These are phyloP conservation scores for Diachasmimorpha longicaudata DNA, from an alignment of 1,140 invertebrate genomes.

Conservation along the genomic window DNA sequence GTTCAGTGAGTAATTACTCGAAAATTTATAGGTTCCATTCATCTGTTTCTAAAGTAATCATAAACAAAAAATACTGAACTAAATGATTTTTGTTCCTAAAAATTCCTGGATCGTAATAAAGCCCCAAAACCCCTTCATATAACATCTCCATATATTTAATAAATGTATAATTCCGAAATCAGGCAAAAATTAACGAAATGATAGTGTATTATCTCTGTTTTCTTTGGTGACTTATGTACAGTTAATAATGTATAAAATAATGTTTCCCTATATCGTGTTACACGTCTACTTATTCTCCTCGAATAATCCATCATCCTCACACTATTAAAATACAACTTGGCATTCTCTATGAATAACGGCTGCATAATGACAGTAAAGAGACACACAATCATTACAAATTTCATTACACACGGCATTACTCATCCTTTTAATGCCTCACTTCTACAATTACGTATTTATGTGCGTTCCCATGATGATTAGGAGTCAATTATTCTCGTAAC, in stretches of 20 bases:
- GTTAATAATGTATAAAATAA: constrained; percentile 43
- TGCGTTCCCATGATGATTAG: constrained; percentile 5
- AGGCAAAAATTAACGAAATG: constrained; percentile 39
- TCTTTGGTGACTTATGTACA: constrained; percentile 48
- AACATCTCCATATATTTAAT: constrained; percentile 35
- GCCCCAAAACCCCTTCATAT: constrained; percentile 1
- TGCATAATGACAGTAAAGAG: constrained; percentile 8
- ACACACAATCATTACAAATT: neutral
- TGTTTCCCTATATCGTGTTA: constrained; percentile 28
- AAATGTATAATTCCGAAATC: constrained; percentile 35
- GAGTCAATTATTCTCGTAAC: neutral
- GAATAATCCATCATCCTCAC: constrained; percentile 11
- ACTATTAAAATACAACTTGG: constrained; percentile 40
- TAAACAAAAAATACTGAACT: too few relatives aligned
- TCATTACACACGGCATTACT: neutral
- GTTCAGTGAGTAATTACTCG: neutral
- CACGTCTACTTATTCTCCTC: neutral
- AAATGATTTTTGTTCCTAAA: too few relatives aligned
- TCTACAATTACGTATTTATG: neutral
- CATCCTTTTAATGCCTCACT: neutral
- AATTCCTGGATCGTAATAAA: neutral
- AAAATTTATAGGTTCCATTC: neutral
- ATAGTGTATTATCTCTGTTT: constrained; percentile 23
- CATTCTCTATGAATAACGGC: constrained; percentile 4
- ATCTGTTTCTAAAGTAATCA: too few relatives aligned